Conservation (phyloP, 2,888 invertebrate species). For the Willowsia nigromaculata region DNA sequence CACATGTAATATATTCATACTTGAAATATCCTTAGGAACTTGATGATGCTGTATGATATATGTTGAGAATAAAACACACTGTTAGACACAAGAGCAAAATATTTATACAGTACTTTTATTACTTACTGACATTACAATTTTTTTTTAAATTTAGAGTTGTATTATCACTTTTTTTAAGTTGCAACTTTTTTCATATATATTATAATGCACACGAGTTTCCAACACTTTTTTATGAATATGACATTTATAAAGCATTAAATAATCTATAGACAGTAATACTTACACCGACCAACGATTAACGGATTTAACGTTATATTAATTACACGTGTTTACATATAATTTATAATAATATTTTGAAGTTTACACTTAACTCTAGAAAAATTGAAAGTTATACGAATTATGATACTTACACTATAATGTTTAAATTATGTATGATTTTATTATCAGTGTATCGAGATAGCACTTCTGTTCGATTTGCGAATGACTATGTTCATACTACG, state of each 20-base stretch:
- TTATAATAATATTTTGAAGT: background rate
- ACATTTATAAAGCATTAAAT: constrained; percentile 44
- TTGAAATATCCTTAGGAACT: constrained; percentile 30
- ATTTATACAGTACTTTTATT: constrained; percentile 32
- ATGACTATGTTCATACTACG: constrained; percentile 45
- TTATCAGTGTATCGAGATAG: background rate
- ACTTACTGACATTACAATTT: background rate
- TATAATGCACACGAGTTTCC: background rate
- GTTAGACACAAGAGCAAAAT: too few species aligned
- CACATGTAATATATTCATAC: too few species aligned
- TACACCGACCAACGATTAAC: background rate
- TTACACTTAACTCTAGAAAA: background rate
- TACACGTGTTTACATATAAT: too few species aligned
- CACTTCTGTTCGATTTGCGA: constrained; percentile 58
- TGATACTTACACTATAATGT: background rate
- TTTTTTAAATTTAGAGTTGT: background rate
- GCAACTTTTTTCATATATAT: constrained; percentile 6
- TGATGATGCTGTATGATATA: background rate
- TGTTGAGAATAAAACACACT: background rate
- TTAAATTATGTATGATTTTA: background rate
- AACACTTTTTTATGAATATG: background rate
- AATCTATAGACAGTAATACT: constrained; percentile 20
- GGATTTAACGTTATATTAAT: background rate
- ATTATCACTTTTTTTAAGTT: constrained; percentile 49
- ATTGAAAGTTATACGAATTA: background rate